Conservation (phyloP, 2,888 invertebrate genomes). For the Caradrina clavipalpis region DNA sequence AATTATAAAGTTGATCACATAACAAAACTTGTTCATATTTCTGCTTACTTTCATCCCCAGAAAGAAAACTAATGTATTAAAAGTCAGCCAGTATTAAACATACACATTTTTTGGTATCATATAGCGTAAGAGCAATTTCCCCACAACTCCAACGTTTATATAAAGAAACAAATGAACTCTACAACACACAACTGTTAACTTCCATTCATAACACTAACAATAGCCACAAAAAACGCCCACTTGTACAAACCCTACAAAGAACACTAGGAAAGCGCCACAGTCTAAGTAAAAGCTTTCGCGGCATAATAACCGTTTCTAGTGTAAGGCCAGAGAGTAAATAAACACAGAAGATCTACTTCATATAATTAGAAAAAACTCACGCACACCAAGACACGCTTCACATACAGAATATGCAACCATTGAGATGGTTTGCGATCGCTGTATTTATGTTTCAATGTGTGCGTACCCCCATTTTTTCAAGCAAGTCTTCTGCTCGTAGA, state of each 20-base stretch:
- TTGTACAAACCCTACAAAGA: conserved; percentile 42
- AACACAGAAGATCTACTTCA: neutral
- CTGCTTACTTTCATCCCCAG: no score
- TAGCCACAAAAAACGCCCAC: conserved; percentile 36
- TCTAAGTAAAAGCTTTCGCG: conserved; percentile 57
- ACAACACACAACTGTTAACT: conserved; percentile 17
- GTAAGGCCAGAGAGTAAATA: conserved; percentile 1
- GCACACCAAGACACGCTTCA: neutral
- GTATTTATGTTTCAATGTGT: neutral
- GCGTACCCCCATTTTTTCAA: neutral
- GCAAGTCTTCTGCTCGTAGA: neutral
- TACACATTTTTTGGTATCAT: neutral
- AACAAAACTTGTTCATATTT: no score
- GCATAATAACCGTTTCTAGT: conserved; percentile 49
- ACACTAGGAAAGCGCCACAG: conserved; percentile 41
- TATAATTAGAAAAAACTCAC: neutral
- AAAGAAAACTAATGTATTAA: no score
- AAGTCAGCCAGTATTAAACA: no score
- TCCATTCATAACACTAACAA: conserved; percentile 22
- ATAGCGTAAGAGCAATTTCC: neutral
- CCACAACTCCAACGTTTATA: neutral
- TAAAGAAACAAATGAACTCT: conserved; percentile 1
- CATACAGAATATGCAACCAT: neutral
- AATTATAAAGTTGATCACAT: no score
- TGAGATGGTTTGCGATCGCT: neutral